phyloP scores from a whole-genome alignment of 2,888 invertebrate genomes.

The Melanostoma scalare region DNA sequence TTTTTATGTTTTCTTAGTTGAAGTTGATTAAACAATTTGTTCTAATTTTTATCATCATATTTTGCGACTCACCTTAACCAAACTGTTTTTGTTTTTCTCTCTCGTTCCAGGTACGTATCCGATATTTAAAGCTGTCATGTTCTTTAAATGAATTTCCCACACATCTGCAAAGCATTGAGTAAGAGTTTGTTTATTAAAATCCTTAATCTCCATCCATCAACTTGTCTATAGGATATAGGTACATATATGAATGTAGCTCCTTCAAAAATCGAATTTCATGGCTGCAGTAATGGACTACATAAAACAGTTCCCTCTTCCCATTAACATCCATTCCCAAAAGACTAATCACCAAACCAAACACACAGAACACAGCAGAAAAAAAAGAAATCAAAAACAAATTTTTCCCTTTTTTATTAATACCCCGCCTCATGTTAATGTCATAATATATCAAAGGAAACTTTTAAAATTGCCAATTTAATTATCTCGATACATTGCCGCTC shows the following conservation, averaged over 20 bases:
- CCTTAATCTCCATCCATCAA: slow-evolving; percentile 16
- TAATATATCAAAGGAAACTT: slow-evolving; percentile 70
- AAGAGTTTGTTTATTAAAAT: slow-evolving; percentile 24
- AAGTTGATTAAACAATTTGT: too few relatives aligned
- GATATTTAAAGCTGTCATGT: background rate
- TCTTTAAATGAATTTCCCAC: background rate
- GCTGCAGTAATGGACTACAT: background rate
- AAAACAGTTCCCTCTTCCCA: slow-evolving; percentile 4
- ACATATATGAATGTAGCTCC: too few relatives aligned
- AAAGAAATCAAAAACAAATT: slow-evolving; percentile 35
- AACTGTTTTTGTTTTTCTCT: slow-evolving; percentile 5
- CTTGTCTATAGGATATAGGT: background rate
- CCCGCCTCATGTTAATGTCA: slow-evolving; percentile 72
- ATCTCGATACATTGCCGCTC: slow-evolving; percentile 47
- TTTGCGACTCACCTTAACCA: too few relatives aligned
- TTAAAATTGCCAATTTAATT: slow-evolving; percentile 73
- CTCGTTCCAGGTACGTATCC: slow-evolving; percentile 59
- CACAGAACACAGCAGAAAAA: background rate
- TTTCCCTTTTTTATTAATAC: slow-evolving; percentile 51
- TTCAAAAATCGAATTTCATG: background rate
- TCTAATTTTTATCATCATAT: too few relatives aligned
- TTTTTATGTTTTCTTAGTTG: too few relatives aligned
- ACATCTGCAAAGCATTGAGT: slow-evolving; percentile 20
- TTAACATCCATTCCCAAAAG: slow-evolving; percentile 20
- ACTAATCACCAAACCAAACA: slow-evolving; percentile 28